Conservation (phyloP, 2,888 invertebrate species). For the Drosophila lacicola region DNA sequence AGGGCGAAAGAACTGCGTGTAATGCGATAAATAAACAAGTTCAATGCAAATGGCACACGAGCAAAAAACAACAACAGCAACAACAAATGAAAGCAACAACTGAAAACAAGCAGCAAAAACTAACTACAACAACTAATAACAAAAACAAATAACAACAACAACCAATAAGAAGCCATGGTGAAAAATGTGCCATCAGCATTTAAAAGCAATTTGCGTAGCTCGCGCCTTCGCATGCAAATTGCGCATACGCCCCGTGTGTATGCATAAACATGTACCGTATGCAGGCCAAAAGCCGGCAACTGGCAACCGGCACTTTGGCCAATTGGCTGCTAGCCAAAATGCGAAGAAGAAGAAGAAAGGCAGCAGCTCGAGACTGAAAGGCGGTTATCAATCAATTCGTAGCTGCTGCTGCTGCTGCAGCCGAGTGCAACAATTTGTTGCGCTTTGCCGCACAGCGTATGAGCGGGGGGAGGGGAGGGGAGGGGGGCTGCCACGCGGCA, state of each 20-base stretch:
- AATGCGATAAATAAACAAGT: conserved; percentile 57
- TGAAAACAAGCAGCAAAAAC: conserved; percentile 1
- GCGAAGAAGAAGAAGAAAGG: no score
- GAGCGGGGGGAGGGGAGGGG: not conserved
- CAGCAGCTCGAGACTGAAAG: conserved; percentile 51
- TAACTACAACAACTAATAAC: not conserved
- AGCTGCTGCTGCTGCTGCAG: conserved; percentile 15
- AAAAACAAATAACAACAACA: not conserved
- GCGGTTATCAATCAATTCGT: conserved; percentile 74
- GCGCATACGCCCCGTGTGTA: conserved; percentile 76
- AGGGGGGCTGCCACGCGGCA: conserved; percentile 31
- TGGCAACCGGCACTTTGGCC: conserved; percentile 5
- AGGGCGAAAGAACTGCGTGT: conserved; percentile 15
- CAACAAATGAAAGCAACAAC: conserved; percentile 1
- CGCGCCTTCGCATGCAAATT: conserved; percentile 65
- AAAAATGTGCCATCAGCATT: conserved; percentile 59
- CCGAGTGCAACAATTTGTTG: conserved; percentile 76
- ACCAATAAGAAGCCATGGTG: conserved; percentile 14
- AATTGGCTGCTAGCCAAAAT: conserved; percentile 67
- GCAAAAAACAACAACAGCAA: conserved; percentile 10
- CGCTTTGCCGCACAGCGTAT: conserved; percentile 66
- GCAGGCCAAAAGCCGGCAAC: conserved; percentile 11
- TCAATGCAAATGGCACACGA: conserved; percentile 66
- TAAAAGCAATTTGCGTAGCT: conserved; percentile 66
- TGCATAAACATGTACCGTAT: conserved; percentile 13